A percentile compares a stretch with the other conserved stretches of the same genome.
Evolutionary conservation across 2,113 vertebrate species (phyloP).

Genomic region (Deroptyus accipitrinus): DNA sequence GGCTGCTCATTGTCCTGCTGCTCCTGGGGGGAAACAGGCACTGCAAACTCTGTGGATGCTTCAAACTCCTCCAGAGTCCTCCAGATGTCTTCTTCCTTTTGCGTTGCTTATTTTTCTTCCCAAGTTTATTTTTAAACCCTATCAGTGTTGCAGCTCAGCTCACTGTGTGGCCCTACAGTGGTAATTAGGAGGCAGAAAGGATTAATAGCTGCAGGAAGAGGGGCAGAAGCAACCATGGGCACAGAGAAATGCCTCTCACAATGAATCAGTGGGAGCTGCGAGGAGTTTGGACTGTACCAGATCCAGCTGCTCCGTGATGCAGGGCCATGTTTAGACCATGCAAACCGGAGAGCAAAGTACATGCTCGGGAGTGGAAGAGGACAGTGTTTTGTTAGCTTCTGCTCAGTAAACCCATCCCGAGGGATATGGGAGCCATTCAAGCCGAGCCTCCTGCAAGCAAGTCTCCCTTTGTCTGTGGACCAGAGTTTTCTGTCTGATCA

Average conservation of each 20-base stretch:
- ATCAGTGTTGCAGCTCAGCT: neutral
- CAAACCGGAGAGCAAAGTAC: neutral
- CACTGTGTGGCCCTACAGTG: neutral
- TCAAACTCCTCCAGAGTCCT: neutral
- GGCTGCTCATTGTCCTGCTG: neutral
- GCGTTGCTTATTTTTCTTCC: neutral
- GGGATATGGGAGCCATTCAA: fast-evolving
- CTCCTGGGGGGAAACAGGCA: neutral
- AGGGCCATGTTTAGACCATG: fast-evolving
- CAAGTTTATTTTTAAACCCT: neutral
- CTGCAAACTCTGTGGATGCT: neutral
- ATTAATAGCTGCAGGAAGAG: neutral
- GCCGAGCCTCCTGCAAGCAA: fast-evolving
- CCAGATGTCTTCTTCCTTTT: neutral
- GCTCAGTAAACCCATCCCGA: neutral
- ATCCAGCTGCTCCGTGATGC: fast-evolving
- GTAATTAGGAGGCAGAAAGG: neutral
- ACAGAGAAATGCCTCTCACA: neutral
- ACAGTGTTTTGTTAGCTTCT: neutral
- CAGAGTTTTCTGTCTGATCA: fast-evolving
- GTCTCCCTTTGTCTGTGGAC: neutral
- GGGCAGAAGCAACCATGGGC: neutral
- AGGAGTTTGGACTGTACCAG: neutral
- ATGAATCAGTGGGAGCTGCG: neutral
- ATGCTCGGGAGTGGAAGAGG: fast-evolving